Conservation (phyloP, 2,113 vertebrate species). For the Tachycineta bicolor region DNA sequence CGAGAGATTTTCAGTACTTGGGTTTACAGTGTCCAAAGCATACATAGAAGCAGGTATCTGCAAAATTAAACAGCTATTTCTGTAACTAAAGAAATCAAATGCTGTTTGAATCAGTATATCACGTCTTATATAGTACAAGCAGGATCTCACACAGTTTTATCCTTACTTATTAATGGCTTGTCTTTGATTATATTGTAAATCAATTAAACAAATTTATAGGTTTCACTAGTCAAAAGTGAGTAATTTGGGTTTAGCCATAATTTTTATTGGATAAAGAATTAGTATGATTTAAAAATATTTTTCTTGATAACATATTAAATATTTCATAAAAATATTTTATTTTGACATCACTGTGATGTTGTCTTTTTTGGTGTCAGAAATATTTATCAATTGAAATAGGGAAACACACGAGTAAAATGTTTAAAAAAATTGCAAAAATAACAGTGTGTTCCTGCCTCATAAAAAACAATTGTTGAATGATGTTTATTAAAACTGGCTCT, state of each 20-base stretch:
- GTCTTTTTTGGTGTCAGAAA: constrained; percentile 2
- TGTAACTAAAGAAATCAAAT: neutral
- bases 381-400: constrained; percentile 35
- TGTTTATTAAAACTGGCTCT: constrained; percentile 70
- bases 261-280: neutral
- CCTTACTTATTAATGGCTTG: neutral
- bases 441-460: constrained; percentile 45
- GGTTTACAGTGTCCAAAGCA: neutral
- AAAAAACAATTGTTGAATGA: constrained; percentile 56
- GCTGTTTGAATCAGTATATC: neutral
- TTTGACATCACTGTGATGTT: neutral
- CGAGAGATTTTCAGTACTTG: neutral
- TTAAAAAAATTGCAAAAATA: constrained; percentile 18
- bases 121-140: neutral
- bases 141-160: neutral
- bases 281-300: neutral
- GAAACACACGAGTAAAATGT: neutral
- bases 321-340: constrained; percentile 21
- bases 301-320: neutral
- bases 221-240: neutral
- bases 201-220: neutral
- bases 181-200: neutral
- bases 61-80: neutral
- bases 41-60: neutral
- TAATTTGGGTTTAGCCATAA: neutral